A percentile compares a stretch with the other conserved stretches of the same genome.
Conservation (phyloP, 2,113 vertebrate genomes). For the Atherinomorus stipes region DNA sequence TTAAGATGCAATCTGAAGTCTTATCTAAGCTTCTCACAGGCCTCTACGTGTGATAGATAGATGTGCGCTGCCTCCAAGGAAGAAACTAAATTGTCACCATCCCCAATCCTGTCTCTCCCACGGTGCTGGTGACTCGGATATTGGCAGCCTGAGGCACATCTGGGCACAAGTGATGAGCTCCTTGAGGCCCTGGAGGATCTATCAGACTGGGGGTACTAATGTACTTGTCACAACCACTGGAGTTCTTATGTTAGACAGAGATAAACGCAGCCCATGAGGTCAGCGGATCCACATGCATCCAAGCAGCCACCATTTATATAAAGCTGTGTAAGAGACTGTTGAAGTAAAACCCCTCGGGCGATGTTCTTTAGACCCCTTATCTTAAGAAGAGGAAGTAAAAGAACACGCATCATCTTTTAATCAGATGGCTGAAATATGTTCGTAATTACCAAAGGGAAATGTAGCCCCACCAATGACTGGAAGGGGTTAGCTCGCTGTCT, state of each 20-base stretch:
- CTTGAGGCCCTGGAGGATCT: conserved; percentile 41
- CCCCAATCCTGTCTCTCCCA: neutral
- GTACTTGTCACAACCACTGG: conserved; percentile 10
- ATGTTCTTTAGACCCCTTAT: conserved; percentile 48
- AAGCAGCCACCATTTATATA: conserved; percentile 7
- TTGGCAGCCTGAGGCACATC: conserved; percentile 46
- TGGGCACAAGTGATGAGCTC: conserved; percentile 48
- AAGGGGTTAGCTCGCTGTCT: conserved; percentile 61
- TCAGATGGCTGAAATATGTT: conserved; percentile 70
- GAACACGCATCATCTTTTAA: conserved; percentile 69
- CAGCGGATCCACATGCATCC: conserved; percentile 3
- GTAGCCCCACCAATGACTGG: conserved; percentile 68
- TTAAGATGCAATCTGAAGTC: conserved; percentile 25
- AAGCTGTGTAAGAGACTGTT: conserved; percentile 18
- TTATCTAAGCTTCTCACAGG: conserved; percentile 43
- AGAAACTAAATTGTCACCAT: conserved; percentile 29
- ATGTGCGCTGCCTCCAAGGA: conserved; percentile 17
- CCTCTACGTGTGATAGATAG: conserved; percentile 45
- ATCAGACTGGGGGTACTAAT: conserved; percentile 31
- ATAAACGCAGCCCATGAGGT: conserved; percentile 15
- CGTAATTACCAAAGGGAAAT: conserved; percentile 75
- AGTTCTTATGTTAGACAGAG: conserved; percentile 28
- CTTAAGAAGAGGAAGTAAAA: conserved; percentile 27
- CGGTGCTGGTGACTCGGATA: conserved; percentile 30
- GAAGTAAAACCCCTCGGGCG: conserved; percentile 23